Evolutionary conservation across 53 echinoderm and acorn worm species (phyloP).

Genomic region (Echinarachnius parma): DNA sequence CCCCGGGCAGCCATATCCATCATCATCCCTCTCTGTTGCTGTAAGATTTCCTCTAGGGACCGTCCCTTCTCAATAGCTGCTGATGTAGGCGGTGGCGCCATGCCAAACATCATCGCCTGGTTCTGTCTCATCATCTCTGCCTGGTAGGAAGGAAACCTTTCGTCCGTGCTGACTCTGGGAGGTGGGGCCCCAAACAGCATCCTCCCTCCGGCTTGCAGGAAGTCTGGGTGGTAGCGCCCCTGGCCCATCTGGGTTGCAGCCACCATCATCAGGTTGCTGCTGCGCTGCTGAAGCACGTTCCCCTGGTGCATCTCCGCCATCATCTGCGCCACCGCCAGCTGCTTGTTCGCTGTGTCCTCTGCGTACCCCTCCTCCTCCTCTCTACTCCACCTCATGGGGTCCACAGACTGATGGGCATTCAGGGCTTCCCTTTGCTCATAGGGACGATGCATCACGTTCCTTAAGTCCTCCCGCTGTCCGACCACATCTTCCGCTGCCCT

Average conservation of each 20-base stretch:
- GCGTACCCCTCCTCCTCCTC: slow-evolving; percentile 32
- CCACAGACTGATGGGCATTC: slow-evolving; percentile 33
- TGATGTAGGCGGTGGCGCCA: slow-evolving; percentile 12
- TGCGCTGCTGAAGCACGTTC: slow-evolving; percentile 42
- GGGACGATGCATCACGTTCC: slow-evolving; percentile 35
- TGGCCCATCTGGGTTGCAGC: slow-evolving; percentile 42
- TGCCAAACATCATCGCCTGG: slow-evolving; percentile 45
- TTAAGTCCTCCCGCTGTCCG: slow-evolving; percentile 24
- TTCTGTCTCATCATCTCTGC: slow-evolving; percentile 46
- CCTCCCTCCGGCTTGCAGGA: slow-evolving; percentile 37
- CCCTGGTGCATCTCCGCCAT: slow-evolving; percentile 50
- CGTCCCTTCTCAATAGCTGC: slow-evolving; percentile 24
- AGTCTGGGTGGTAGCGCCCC: slow-evolving; percentile 38
- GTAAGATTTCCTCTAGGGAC: slow-evolving; percentile 37
- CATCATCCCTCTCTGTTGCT: slow-evolving; percentile 44
- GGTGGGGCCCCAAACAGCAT: slow-evolving; percentile 43
- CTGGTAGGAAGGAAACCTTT: slow-evolving; percentile 23
- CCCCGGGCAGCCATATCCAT: slow-evolving; percentile 43
- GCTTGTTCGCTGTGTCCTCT: slow-evolving; percentile 38
- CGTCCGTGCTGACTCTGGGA: slow-evolving; percentile 36
- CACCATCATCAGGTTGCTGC: slow-evolving; percentile 48
- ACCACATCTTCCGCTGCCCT: slow-evolving; percentile 7
- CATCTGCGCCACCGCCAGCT: slow-evolving; percentile 44
- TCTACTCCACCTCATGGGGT: slow-evolving; percentile 29
- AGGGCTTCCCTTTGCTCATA: slow-evolving; percentile 31